Evolutionary conservation across 2,888 invertebrate genomes (phyloP).

Genomic region (Stratiomys singularior): DNA sequence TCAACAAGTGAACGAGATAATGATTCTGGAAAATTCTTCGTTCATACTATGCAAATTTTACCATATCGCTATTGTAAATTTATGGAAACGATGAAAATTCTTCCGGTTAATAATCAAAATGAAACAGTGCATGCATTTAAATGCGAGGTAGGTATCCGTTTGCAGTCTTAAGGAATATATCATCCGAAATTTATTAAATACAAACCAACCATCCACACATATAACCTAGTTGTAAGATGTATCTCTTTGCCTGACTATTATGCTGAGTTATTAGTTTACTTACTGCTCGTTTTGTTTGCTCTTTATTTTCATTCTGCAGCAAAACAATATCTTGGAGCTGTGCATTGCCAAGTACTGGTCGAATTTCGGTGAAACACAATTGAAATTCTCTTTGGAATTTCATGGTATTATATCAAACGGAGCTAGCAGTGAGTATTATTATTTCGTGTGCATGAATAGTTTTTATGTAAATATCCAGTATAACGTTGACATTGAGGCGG

Average conservation of each 20-base stretch:
- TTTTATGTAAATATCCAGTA: not conserved
- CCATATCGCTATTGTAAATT: slow-evolving; percentile 83
- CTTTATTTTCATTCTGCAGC: slow-evolving; percentile 63
- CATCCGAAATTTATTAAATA: not conserved
- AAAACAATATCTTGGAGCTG: slow-evolving; percentile 84
- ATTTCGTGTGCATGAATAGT: not conserved
- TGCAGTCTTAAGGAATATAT: not conserved
- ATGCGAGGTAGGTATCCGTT: slow-evolving; percentile 71
- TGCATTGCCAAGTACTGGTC: slow-evolving; percentile 97
- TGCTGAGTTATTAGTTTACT: not conserved
- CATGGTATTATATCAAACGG: slow-evolving; percentile 81
- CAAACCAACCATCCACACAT: not conserved
- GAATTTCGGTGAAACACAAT: slow-evolving; percentile 79
- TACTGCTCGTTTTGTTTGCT: not conserved
- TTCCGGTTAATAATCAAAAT: slow-evolving; percentile 73
- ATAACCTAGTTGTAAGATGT: not conserved
- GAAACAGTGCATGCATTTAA: slow-evolving; percentile 78
- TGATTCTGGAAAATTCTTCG: slow-evolving; percentile 79
- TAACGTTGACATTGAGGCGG: too few relatives aligned
- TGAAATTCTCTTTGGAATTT: slow-evolving; percentile 83
- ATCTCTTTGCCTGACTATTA: slow-evolving; percentile 13
- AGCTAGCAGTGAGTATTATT: slow-evolving; percentile 59
- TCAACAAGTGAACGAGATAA: slow-evolving; percentile 72
- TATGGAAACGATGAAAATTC: slow-evolving; percentile 67
- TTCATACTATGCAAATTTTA: slow-evolving; percentile 89